Percentiles rank a stretch among this genome's conserved stretches.
phyloP scores from a whole-genome alignment of 2,888 invertebrate species.

The Lasioglossum morio region DNA sequence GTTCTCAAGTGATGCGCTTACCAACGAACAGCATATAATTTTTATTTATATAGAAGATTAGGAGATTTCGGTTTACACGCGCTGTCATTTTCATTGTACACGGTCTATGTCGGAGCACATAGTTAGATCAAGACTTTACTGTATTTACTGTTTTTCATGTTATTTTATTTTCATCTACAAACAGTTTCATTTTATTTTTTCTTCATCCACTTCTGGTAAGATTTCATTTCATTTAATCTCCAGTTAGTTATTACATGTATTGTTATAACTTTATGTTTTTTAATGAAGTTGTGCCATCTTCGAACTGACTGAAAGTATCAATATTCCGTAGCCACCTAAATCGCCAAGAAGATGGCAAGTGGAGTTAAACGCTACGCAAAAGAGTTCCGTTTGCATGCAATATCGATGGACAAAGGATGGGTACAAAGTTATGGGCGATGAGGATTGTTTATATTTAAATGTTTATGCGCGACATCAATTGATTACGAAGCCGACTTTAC shows the following conservation, averaged over 20 bases:
- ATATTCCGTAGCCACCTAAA: constrained; percentile 70
- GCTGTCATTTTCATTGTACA: no score
- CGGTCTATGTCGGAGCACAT: no score
- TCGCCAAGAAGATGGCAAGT: constrained; percentile 72
- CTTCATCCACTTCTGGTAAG: neutral
- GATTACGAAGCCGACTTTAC: constrained; percentile 59
- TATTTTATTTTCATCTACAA: no score
- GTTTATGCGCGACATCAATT: constrained; percentile 75
- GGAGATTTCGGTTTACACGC: no score
- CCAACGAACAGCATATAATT: no score
- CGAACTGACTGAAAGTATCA: neutral
- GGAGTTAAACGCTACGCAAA: constrained; percentile 76
- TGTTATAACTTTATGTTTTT: neutral
- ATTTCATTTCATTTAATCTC: neutral
- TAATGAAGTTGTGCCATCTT: neutral
- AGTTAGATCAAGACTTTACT: no score
- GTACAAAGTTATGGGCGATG: constrained; percentile 83
- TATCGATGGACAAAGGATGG: constrained; percentile 76
- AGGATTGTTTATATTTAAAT: constrained; percentile 81
- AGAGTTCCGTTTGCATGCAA: constrained; percentile 76
- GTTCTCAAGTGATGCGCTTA: no score
- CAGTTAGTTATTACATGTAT: neutral
- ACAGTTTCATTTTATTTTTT: neutral
- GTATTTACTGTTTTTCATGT: no score
- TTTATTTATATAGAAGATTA: no score